phyloP scores from a whole-genome alignment of 2,113 vertebrate species.

The Pterocles gutturalis region DNA sequence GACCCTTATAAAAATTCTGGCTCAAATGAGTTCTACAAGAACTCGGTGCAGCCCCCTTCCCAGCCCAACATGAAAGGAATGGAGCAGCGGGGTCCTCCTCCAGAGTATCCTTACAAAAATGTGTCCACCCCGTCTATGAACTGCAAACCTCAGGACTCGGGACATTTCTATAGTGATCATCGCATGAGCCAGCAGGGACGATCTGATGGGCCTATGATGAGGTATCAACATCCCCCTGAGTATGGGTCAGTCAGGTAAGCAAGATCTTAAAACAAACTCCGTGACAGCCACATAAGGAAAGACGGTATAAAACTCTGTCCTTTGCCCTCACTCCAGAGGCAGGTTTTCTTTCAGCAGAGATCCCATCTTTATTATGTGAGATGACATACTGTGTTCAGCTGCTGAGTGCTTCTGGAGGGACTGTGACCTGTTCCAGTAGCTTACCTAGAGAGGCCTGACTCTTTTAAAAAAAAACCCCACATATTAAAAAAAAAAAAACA shows the following conservation, averaged over 20 bases:
- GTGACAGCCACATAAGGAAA: background rate
- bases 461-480: background rate
- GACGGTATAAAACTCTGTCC: background rate
- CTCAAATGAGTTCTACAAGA: slow-evolving; percentile 90
- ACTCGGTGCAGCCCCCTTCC: slow-evolving; percentile 76
- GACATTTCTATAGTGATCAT: slow-evolving; percentile 89
- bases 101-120: slow-evolving; percentile 94
- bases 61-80: slow-evolving; percentile 80
- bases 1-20: slow-evolving; percentile 80
- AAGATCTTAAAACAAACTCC: background rate
- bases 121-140: slow-evolving; percentile 85
- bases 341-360: background rate
- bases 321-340: background rate
- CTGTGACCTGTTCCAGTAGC: background rate
- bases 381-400: background rate
- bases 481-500: background rate
- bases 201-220: slow-evolving; percentile 88
- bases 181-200: slow-evolving; percentile 85
- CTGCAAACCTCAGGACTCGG: slow-evolving; percentile 86
- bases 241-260: slow-evolving; percentile 95
- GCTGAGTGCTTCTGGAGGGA: background rate
- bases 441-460: background rate
- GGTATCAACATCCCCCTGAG: slow-evolving; percentile 97
- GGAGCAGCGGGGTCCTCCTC: slow-evolving; percentile 92
- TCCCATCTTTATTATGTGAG: background rate